Percentiles rank a stretch among this genome's conserved stretches.
These are phyloP conservation scores for Callaeas wilsoni DNA, from an alignment of 2,113 vertebrate species.

Conservation along the genomic window DNA sequence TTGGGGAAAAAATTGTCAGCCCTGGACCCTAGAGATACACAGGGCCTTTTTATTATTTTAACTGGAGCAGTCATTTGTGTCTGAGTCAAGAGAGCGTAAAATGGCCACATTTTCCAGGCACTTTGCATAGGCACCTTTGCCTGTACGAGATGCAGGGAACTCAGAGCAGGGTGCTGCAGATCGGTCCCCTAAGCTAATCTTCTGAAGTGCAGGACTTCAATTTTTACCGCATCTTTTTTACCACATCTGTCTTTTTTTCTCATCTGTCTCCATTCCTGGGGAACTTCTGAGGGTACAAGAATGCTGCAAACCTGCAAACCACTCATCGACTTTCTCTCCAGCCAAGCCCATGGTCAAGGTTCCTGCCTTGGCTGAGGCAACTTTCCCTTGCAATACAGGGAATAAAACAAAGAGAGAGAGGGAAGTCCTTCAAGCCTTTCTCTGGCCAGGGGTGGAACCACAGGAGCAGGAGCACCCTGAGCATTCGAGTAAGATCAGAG, in stretches of 20 bases:
- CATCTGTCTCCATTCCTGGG: neutral
- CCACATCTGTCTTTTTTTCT: neutral
- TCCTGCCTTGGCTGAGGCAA: neutral
- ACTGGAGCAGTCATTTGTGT: neutral
- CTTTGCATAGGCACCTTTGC: rapidly evolving
- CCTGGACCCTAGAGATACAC: neutral
- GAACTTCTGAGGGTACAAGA: neutral
- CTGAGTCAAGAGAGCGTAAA: neutral
- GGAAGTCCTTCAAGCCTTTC: neutral
- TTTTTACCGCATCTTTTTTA: neutral
- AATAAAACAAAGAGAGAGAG: neutral
- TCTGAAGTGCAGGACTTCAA: neutral
- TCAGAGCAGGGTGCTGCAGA: neutral
- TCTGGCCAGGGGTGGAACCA: neutral
- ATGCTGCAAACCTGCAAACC: neutral
- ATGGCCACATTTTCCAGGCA: neutral
- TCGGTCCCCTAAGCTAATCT: rapidly evolving
- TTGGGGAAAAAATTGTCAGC: neutral
- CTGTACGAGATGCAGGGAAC: rapidly evolving
- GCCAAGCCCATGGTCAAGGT: neutral
- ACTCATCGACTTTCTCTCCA: neutral
- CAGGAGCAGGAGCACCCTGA: neutral
- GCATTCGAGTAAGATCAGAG: neutral
- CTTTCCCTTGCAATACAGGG: neutral
- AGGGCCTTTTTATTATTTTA: neutral